Evolutionary conservation across 2,888 invertebrate species (phyloP), one percentile per base, ranked within the genome.

Genomic region (Furcula furcula): DNA sequence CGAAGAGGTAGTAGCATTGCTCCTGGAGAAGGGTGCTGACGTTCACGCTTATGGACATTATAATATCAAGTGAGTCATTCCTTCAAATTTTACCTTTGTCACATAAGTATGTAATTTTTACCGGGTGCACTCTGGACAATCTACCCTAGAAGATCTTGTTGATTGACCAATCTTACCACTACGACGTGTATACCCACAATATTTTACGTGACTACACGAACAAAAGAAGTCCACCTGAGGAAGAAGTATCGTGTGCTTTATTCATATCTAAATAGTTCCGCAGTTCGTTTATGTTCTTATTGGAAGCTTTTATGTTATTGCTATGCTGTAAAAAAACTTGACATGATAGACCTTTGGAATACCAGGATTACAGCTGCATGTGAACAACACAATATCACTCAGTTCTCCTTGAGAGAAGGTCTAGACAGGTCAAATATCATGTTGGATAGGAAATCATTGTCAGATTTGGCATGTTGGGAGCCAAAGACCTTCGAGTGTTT

Each of bases 21-120:
- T 99, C 25, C 80, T 99, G 49, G 94, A 96, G 46, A 93, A 93
- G 54, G 96, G 95, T 18, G 98, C 98, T 0, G 98, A 98, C 76
- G 95, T 97, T 4, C 98, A 98, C 78, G 94, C 97, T 0, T 96
- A 98, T 66, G 99, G 98, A 36, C 97, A 98, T 81, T 98, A 95
- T 82, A 97, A 98, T 72, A 95, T 98, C 46, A 88, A 85, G 59
- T 89, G 68, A 40, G 81, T 64, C 32, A 28, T 27, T n/a, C n/a
- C n/a, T n/a, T n/a, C n/a, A n/a, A n/a, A n/a, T n/a, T n/a, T n/a
- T n/a, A n/a, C n/a, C n/a, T n/a, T n/a, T n/a, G n/a, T n/a, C n/a
- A n/a, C n/a, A n/a, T n/a, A n/a, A n/a, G n/a, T n/a, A n/a, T n/a
- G n/a, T n/a, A n/a, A n/a, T n/a, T n/a, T n/a, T n/a, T n/a, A n/a